Conservation (phyloP, 1,140 invertebrate species). For the Thaumatotibia leucotreta region DNA sequence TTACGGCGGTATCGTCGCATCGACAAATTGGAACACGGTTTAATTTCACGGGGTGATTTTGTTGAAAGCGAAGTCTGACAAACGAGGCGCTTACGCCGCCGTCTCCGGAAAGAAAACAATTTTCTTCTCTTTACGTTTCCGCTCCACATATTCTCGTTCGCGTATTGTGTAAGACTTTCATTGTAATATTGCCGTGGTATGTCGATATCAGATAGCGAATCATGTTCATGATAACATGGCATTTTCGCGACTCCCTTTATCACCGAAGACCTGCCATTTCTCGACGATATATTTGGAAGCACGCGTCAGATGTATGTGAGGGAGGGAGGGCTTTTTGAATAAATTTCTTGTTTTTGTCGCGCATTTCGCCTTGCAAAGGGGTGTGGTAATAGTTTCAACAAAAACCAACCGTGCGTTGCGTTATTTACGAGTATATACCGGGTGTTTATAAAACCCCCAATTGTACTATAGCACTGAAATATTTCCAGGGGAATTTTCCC, state of each 20-base stretch:
- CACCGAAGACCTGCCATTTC: background rate
- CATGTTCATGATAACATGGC: constrained; percentile 8
- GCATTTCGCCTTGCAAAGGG: background rate
- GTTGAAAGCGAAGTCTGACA: background rate
- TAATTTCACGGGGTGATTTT: constrained; percentile 7
- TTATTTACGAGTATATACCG: background rate
- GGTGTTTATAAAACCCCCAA: background rate
- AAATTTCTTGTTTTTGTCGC: background rate
- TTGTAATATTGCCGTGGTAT: background rate
- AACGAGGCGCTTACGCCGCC: background rate
- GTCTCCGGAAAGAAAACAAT: constrained; percentile 5
- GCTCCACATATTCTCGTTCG: background rate
- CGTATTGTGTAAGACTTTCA: constrained; percentile 4
- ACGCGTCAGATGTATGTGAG: background rate
- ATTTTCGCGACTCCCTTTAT: background rate
- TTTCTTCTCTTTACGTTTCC: constrained; percentile 6
- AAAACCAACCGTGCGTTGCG: background rate
- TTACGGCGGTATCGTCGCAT: constrained; percentile 2
- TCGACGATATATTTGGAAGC: constrained; percentile 3
- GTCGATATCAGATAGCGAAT: constrained; percentile 8
- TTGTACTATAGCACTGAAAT: background rate
- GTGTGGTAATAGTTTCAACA: background rate
- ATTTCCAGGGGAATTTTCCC: background rate
- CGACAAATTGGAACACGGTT: constrained; percentile 4
- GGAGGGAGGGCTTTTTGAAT: background rate